Conservation (phyloP, 2,113 vertebrate species). For the Oncorhynchus gorbuscha region DNA sequence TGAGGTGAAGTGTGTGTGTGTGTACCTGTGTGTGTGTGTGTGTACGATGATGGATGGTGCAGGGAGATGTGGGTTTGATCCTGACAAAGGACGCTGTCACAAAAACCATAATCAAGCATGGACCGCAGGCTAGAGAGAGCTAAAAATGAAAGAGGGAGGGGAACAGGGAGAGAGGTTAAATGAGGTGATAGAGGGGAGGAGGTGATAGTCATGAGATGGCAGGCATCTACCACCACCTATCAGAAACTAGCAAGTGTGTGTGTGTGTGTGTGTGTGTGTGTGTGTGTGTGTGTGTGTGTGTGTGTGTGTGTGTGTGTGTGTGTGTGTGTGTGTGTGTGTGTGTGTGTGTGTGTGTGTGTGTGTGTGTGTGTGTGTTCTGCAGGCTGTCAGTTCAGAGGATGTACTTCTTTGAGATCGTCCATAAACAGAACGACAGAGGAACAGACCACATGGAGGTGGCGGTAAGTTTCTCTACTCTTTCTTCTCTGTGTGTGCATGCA, state of each 20-base stretch:
- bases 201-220: not conserved
- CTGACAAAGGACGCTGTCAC: not conserved
- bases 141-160: not conserved
- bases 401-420: slow-evolving; percentile 94
- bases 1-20: not conserved
- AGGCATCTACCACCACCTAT: too few species aligned
- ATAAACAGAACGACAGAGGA: slow-evolving; percentile 86
- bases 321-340: slow-evolving; percentile 12
- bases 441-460: slow-evolving; percentile 91
- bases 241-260: too few species aligned
- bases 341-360: too few species aligned
- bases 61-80: not conserved
- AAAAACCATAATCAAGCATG: not conserved
- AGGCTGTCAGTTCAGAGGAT: slow-evolving; percentile 78
- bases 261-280: slow-evolving; percentile 15
- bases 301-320: slow-evolving; percentile 23
- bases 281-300: slow-evolving; percentile 17
- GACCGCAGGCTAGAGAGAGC: not conserved
- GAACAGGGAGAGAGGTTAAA: not conserved
- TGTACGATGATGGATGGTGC: not conserved
- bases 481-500: not conserved
- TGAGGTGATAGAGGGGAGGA: not conserved
- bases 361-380: slow-evolving; percentile 23
- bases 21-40: not conserved
- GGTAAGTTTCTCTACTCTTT: slow-evolving; percentile 68